phyloP scores from a whole-genome alignment of 2,888 invertebrate genomes.

The Myathropa florea region DNA sequence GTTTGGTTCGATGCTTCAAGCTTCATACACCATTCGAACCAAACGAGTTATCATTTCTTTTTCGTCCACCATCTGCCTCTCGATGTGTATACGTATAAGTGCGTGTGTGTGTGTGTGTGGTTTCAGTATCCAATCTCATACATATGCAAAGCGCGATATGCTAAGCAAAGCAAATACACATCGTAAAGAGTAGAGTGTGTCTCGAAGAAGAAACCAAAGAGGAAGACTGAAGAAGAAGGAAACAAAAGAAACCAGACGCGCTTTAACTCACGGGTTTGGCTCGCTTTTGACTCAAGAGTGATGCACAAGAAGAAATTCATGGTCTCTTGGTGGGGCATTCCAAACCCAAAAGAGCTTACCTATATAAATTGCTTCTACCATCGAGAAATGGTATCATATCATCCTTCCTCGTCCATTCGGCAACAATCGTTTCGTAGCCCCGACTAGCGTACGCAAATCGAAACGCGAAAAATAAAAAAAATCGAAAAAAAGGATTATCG shows the following conservation, averaged over 20 bases:
- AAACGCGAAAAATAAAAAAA: conserved; percentile 63
- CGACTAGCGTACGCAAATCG: conserved; percentile 54
- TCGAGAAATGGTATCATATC: conserved; percentile 82
- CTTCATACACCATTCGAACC: conserved; percentile 44
- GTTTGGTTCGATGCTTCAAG: conserved; percentile 50
- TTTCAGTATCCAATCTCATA: conserved; percentile 35
- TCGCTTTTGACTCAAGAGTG: conserved; percentile 59
- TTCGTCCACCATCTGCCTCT: conserved; percentile 7
- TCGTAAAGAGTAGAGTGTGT: conserved; percentile 35
- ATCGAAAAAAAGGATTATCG: conserved; percentile 64
- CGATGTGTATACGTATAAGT: neutral
- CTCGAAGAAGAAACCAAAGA: conserved; percentile 44
- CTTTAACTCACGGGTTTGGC: conserved; percentile 61
- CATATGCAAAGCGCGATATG: conserved; percentile 55
- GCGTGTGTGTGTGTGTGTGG: neutral
- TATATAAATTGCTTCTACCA: conserved; percentile 81
- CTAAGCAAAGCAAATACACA: conserved; percentile 43
- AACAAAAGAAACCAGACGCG: conserved; percentile 71
- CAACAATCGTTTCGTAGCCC: conserved; percentile 75
- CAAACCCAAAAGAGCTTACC: conserved; percentile 76
- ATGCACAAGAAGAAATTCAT: conserved; percentile 64
- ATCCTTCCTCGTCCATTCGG: conserved; percentile 81
- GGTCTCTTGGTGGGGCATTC: conserved; percentile 65
- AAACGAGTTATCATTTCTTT: conserved; percentile 58
- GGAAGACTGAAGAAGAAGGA: conserved; percentile 35